These are phyloP conservation scores for Gymnosoma rotundatum DNA, from an alignment of 2,888 invertebrate species.

Conservation along the genomic window DNA sequence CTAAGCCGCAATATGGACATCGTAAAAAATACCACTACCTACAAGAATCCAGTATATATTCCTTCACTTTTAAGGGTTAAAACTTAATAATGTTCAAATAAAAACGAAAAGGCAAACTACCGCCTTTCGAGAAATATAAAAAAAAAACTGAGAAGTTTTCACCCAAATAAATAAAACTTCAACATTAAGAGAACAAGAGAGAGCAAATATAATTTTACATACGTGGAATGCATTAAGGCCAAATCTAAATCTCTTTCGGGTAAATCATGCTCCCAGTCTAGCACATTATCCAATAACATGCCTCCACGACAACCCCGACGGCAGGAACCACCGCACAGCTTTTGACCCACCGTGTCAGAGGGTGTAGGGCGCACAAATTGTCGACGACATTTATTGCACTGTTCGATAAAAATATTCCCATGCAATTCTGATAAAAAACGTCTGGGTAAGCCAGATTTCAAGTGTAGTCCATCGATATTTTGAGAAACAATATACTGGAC, in stretches of 20 bases:
- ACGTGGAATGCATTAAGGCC: slow-evolving; percentile 91
- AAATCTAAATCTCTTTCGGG: slow-evolving; percentile 93
- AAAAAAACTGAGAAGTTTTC: no score
- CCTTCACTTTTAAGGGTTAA: no score
- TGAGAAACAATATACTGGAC: slow-evolving; percentile 96
- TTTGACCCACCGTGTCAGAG: slow-evolving; percentile 91
- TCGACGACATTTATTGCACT: slow-evolving; percentile 93
- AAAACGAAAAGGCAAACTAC: no score
- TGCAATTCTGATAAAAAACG: slow-evolving; percentile 95
- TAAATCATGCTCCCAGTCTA: slow-evolving; percentile 98
- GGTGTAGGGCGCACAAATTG: slow-evolving; percentile 91
- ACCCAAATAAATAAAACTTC: no score
- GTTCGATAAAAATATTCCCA: slow-evolving; percentile 98
- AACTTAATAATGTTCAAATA: no score
- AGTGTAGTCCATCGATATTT: slow-evolving; percentile 98
- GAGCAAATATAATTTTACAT: no score
- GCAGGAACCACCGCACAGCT: slow-evolving; percentile 86
- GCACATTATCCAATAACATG: slow-evolving; percentile 92
- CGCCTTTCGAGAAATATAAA: no score
- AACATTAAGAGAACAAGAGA: no score
- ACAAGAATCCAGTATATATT: no score
- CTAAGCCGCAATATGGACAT: no score
- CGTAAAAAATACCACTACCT: no score
- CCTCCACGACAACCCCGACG: slow-evolving; percentile 96
- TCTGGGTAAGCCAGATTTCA: slow-evolving; percentile 93